Conservation (phyloP, 2,113 vertebrate species). For the Micromys minutus region DNA sequence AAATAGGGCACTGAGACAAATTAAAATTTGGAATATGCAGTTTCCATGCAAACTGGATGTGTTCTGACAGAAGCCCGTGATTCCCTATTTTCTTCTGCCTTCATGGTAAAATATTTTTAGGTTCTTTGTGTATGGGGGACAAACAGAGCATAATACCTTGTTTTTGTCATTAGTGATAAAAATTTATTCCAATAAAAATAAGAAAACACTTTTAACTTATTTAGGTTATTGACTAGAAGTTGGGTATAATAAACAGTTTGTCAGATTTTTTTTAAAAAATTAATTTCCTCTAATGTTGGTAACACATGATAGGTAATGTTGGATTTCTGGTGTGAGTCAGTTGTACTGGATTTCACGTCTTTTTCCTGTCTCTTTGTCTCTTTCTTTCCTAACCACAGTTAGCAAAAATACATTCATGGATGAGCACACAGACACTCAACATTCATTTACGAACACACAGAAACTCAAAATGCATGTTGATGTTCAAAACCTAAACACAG, state of each 20-base stretch:
- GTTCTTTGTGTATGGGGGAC: not conserved
- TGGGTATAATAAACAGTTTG: not conserved
- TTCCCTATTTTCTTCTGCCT: not conserved
- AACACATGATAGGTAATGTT: not conserved
- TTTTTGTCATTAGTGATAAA: not conserved
- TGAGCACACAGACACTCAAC: not conserved
- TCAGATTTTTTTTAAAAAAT: not conserved
- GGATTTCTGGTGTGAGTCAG: not conserved
- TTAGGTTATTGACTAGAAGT: not conserved
- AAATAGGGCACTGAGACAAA: not conserved
- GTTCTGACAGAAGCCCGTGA: accelerated
- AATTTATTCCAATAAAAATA: not conserved
- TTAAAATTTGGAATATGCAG: not conserved
- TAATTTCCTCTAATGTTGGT: not conserved
- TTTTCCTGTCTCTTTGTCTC: not conserved
- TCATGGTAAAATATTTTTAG: accelerated
- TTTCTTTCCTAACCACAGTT: not conserved
- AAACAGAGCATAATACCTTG: not conserved
- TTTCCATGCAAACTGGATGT: not conserved
- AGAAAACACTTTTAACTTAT: not conserved
- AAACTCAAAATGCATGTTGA: not conserved
- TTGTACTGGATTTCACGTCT: not conserved
- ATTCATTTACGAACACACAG: not conserved
- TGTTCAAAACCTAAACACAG: not conserved
- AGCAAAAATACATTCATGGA: not conserved